Base-by-base conservation (phyloP, 2,797 vertebrate species). In the Balearica regulorum region DNA sequence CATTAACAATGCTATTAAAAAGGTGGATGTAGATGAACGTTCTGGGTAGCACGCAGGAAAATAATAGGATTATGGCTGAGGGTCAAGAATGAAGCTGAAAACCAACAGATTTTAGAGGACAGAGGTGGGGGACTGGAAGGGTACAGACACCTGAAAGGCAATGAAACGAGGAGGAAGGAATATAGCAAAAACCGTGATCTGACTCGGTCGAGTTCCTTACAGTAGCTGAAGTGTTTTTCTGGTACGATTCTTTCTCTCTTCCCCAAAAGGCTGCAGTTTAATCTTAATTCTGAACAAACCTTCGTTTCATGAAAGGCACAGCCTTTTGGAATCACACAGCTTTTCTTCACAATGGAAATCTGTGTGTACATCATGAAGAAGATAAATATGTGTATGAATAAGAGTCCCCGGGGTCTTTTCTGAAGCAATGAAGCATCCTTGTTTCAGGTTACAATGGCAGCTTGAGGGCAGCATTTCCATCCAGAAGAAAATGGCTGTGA, bases 1-100 rank as follows among this genome's bases (percentile, higher is more conserved):
- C 95, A 97, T 98, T 98, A 98, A 96, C 96, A 97, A 78, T 93
- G 96, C 94, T 97, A 96, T 97, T 98, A 97, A 97, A 98, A 97
- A 98, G 83, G 95, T 86, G 61, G 89, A 96, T 93, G 85, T 94
- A 94, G 92, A 97, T 97, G 94, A 97, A 96, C 4, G 41, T 97
- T 97, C 96, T 95, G 89, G 58, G 92, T 83, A 96, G 69, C 85
- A 93, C 95, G 95, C 87, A 95, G 91, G 84, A 93, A 93, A 96
- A 83, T 94, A 97, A 94, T 81, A 93, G 62, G 81, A 91, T 97
- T 96, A 94, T 86, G 61, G 53, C 88, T 95, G 87, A 94, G 91
- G 86, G 86, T 97, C 95, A 95, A 51, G 78, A 86, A 94, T 68
- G 85, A 97, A 94, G 95, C 83, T 94, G 96, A 95, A 97, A 93